Conservation (phyloP, 2,888 invertebrate genomes). For the Disparrhopalites patrizii region DNA sequence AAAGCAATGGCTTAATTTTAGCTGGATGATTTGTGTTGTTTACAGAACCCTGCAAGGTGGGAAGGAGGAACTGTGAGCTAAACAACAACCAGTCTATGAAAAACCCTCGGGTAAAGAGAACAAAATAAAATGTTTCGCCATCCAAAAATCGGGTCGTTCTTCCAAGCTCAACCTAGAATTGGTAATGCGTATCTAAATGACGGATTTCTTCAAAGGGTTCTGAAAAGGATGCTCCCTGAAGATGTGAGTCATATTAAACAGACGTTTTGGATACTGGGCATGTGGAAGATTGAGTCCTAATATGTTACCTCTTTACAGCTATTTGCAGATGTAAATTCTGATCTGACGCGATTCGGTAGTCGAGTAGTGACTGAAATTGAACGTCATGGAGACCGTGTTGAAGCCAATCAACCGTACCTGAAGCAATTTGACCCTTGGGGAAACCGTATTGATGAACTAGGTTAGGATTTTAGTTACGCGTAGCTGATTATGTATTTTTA, state of each 20-base stretch:
- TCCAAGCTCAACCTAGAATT: constrained; percentile 52
- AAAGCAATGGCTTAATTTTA: too few relatives aligned
- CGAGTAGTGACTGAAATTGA: constrained; percentile 54
- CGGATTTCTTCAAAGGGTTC: constrained; percentile 50
- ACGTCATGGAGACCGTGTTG: constrained; percentile 53
- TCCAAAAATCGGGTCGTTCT: constrained; percentile 50
- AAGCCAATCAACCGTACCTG: constrained; percentile 54
- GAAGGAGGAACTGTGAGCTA: too few relatives aligned
- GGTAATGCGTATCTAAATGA: constrained; percentile 53
- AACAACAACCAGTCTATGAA: too few relatives aligned
- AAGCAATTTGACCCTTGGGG: constrained; percentile 57
- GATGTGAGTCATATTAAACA: constrained; percentile 42
- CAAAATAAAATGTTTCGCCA: constrained; percentile 44
- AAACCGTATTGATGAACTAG: constrained; percentile 54
- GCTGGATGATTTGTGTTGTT: too few relatives aligned
- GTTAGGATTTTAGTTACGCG: constrained; percentile 43
- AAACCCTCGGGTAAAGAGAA: not conserved
- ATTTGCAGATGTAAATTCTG: constrained; percentile 44
- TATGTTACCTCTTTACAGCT: constrained; percentile 7
- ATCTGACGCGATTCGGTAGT: constrained; percentile 55
- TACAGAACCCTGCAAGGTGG: too few relatives aligned
- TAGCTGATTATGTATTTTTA: too few relatives aligned
- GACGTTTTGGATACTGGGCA: too few relatives aligned
- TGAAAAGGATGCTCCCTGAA: constrained; percentile 51
- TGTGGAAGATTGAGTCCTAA: too few relatives aligned